Evolutionary conservation across 2,888 invertebrate species (phyloP).

Genomic region (Amphipoea oculea): DNA sequence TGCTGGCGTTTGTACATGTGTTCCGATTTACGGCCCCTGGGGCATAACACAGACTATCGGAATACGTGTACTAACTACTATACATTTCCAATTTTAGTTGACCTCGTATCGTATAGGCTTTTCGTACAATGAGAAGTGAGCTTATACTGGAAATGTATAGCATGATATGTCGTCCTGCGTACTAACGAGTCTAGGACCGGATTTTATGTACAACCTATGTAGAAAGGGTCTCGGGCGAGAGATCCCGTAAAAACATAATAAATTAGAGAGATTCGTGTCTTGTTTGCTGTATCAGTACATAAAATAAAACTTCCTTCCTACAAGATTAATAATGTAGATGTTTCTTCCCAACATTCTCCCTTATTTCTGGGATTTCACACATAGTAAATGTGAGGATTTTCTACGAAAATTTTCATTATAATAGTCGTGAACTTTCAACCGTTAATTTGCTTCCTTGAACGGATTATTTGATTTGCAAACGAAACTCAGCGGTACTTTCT

Average conservation of each 20-base stretch:
- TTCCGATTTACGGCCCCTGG: constrained; percentile 36
- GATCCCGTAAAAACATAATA: constrained; percentile 35
- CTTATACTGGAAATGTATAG: not conserved
- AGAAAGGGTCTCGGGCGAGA: constrained; percentile 26
- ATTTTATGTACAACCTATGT: constrained; percentile 33
- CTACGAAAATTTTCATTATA: not conserved
- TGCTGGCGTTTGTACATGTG: constrained; percentile 1
- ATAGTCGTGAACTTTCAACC: constrained; percentile 26
- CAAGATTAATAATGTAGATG: constrained; percentile 8
- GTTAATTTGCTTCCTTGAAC: constrained; percentile 19
- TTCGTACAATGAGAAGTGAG: not conserved
- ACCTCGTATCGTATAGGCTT: not conserved
- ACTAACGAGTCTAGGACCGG: constrained; percentile 35
- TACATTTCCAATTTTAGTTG: not conserved
- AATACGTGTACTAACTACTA: constrained; percentile 29
- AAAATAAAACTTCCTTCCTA: constrained; percentile 1
- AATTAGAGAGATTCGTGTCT: constrained; percentile 32
- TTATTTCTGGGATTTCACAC: not conserved
- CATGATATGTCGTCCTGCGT: not conserved
- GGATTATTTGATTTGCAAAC: constrained; percentile 59
- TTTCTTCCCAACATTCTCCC: not conserved
- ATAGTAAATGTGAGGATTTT: not conserved
- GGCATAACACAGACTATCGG: constrained; percentile 18
- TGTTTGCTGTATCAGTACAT: not conserved
- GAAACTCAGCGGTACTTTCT: constrained; percentile 35